Evolutionary conservation across 2,113 vertebrate genomes (phyloP).

Genomic region (Hypomesus transpacificus): DNA sequence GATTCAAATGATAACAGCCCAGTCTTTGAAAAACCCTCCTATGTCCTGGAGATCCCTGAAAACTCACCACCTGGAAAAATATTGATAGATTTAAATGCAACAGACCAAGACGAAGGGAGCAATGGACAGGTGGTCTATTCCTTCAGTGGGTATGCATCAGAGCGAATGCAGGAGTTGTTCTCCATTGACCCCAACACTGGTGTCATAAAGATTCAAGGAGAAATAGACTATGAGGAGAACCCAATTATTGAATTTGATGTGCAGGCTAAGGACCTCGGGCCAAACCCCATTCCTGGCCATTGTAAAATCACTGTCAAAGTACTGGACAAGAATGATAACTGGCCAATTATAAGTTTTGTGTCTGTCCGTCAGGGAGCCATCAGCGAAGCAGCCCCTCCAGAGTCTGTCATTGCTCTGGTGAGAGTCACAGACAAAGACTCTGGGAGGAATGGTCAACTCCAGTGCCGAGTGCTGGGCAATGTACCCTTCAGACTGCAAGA

Average conservation of each 20-base stretch:
- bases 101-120: constrained; percentile 92
- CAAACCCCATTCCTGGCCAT: constrained; percentile 96
- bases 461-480: constrained; percentile 88
- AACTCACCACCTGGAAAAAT: constrained; percentile 86
- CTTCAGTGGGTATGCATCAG: constrained; percentile 91
- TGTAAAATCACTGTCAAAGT: constrained; percentile 97
- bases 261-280: constrained; percentile 93
- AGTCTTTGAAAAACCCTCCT: constrained; percentile 90
- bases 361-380: constrained; percentile 96
- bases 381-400: constrained; percentile 91
- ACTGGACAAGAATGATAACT: constrained; percentile 95
- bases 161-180: constrained; percentile 92
- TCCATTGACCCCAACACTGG: constrained; percentile 93
- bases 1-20: constrained; percentile 99
- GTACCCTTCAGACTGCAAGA: constrained; percentile 95
- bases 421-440: constrained; percentile 95
- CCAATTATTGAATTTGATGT: constrained; percentile 96
- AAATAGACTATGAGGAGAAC: constrained; percentile 95
- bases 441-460: constrained; percentile 91
- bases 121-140: constrained; percentile 96
- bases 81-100: constrained; percentile 94
- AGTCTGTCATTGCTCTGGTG: constrained; percentile 94
- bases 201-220: constrained; percentile 90
- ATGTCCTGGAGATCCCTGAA: constrained; percentile 89
- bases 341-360: constrained; percentile 92